phyloP scores from a whole-genome alignment of 2,797 vertebrate species.

The Euthynnus affinis region DNA sequence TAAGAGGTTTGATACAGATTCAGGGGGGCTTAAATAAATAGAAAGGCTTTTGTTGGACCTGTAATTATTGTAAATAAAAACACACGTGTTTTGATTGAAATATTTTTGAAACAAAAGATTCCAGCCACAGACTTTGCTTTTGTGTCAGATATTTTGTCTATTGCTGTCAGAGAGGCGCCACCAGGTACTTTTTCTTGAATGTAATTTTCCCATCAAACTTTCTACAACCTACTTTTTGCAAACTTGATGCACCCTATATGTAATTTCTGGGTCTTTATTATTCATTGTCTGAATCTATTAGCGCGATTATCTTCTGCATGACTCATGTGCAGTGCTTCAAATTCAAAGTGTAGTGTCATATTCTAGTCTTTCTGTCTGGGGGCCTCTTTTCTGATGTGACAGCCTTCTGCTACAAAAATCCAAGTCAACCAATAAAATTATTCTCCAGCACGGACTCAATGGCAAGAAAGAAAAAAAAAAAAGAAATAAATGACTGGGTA shows the following conservation, averaged over 20 bases:
- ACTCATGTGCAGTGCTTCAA: conserved; percentile 12
- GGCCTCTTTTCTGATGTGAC: conserved; percentile 37
- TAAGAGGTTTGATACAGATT: conserved; percentile 16
- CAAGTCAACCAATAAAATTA: conserved; percentile 28
- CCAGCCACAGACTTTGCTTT: neutral
- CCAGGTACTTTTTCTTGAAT: neutral
- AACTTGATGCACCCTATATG: neutral
- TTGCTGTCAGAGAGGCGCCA: neutral
- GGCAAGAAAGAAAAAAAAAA: neutral
- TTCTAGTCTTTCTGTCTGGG: conserved; percentile 18
- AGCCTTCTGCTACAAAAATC: conserved; percentile 13
- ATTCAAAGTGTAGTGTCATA: conserved; percentile 31
- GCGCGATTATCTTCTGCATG: conserved; percentile 1
- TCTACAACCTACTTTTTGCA: neutral
- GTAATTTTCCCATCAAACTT: neutral
- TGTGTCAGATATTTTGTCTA: neutral
- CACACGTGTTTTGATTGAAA: conserved; percentile 1
- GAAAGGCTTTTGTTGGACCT: conserved; percentile 5
- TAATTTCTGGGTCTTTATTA: neutral
- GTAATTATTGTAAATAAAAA: conserved; percentile 26
- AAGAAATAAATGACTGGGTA: neutral
- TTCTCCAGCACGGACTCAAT: neutral
- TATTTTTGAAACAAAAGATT: neutral
- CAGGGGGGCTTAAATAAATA: neutral
- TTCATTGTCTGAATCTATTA: neutral